Conservation (phyloP, 2,888 invertebrate genomes). For the Phrixothrix hirtus region DNA sequence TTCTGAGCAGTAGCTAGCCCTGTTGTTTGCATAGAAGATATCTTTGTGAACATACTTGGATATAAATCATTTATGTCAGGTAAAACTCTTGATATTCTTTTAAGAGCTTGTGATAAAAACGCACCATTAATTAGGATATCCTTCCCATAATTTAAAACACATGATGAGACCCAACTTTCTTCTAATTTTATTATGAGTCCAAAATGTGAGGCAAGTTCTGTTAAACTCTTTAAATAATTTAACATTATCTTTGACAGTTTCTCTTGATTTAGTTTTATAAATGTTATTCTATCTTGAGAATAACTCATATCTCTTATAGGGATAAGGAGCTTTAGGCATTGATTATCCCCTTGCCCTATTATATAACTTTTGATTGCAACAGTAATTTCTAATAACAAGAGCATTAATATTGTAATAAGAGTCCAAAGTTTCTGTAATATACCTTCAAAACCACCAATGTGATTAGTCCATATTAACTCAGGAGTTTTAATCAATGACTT, state of each 20-base stretch:
- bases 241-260: not conserved
- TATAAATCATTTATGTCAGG: not conserved
- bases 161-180: not conserved
- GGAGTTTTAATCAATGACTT: too few species aligned
- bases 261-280: not conserved
- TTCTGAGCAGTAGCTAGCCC: not conserved
- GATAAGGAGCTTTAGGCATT: not conserved
- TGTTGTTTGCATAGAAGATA: not conserved
- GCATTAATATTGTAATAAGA: not conserved
- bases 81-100: not conserved
- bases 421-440: not conserved
- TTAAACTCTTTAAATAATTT: not conserved
- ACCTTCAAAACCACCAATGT: conserved; percentile 1
- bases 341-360: not conserved
- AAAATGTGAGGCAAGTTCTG: not conserved
- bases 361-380: not conserved
- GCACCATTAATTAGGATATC: not conserved
- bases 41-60: not conserved
- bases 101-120: not conserved
- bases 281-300: not conserved
- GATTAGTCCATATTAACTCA: conserved; percentile 1
- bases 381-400: not conserved
- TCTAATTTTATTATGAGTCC: not conserved
- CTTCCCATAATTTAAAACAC: not conserved
- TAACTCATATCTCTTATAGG: not conserved